Conservation (phyloP, 1,140 invertebrate species). For the Zophobas morio region DNA sequence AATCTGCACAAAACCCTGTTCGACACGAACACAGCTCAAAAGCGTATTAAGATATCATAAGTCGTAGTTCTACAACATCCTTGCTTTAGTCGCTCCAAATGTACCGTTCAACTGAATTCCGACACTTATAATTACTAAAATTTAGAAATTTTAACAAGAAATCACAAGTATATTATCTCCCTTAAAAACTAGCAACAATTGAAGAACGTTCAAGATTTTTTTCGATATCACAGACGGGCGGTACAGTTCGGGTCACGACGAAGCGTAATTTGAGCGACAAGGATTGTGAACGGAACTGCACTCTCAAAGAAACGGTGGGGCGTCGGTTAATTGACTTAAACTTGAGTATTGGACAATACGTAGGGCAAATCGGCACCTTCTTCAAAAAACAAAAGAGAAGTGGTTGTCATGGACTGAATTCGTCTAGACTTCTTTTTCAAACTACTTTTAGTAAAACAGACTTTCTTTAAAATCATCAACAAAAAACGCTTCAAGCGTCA, state of each 20-base stretch:
- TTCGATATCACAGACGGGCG: slow-evolving; percentile 9
- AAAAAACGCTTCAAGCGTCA: no score
- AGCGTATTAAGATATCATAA: slow-evolving; percentile 57
- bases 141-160: slow-evolving; percentile 50
- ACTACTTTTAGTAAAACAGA: no score
- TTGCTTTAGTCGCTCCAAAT: slow-evolving; percentile 40
- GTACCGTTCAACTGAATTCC: slow-evolving; percentile 32
- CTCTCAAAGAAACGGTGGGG: no score
- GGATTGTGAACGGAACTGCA: no score
- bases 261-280: background rate
- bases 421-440: no score
- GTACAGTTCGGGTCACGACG: background rate
- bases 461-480: no score
- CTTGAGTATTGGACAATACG: no score
- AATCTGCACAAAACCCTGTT: slow-evolving; percentile 59
- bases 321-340: no score
- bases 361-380: no score
- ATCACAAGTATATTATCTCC: slow-evolving; percentile 45
- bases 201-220: slow-evolving; percentile 29
- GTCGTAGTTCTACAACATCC: slow-evolving; percentile 44
- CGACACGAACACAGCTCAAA: slow-evolving; percentile 58
- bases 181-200: slow-evolving; percentile 33
- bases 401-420: no score
- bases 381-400: no score
- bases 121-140: slow-evolving; percentile 47